Conservation (phyloP, 2,888 invertebrate species). For the Pardosa pseudoannulata region DNA sequence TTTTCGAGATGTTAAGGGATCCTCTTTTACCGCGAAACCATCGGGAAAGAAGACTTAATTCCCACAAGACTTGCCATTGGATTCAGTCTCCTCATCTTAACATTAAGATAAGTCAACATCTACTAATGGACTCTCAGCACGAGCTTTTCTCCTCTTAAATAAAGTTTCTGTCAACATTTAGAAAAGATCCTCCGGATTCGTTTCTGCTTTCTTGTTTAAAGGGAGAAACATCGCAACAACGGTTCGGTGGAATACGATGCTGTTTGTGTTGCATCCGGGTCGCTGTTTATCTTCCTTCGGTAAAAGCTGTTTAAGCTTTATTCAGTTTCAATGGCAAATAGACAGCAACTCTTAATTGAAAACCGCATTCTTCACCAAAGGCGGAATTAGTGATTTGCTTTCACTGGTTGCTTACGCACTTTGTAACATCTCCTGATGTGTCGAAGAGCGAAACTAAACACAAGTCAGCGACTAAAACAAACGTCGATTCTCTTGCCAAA, state of each 20-base stretch:
- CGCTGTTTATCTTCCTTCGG: conserved; percentile 57
- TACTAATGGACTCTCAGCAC: conserved; percentile 65
- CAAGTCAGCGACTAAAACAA: conserved; percentile 63
- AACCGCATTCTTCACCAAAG: conserved; percentile 67
- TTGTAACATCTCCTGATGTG: conserved; percentile 60
- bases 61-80: conserved; percentile 45
- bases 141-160: conserved; percentile 69
- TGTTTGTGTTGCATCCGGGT: conserved; percentile 68
- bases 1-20: conserved; percentile 24
- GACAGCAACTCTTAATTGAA: conserved; percentile 66
- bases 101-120: conserved; percentile 70
- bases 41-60: conserved; percentile 45
- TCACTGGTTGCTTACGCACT: conserved; percentile 70
- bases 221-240: conserved; percentile 21
- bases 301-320: conserved; percentile 71
- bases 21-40: conserved; percentile 28
- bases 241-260: conserved; percentile 39
- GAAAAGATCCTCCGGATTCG: conserved; percentile 64
- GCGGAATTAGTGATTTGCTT: conserved; percentile 67
- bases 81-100: conserved; percentile 33
- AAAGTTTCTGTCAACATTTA: conserved; percentile 72
- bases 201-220: conserved; percentile 71
- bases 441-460: conserved; percentile 63
- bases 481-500: conserved; percentile 35
- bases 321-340: conserved; percentile 67